Percentiles rank a stretch among this genome's conserved stretches.
These are phyloP conservation scores for Collichthys lucidus DNA, from an alignment of 2,113 vertebrate species.

Conservation along the genomic window DNA sequence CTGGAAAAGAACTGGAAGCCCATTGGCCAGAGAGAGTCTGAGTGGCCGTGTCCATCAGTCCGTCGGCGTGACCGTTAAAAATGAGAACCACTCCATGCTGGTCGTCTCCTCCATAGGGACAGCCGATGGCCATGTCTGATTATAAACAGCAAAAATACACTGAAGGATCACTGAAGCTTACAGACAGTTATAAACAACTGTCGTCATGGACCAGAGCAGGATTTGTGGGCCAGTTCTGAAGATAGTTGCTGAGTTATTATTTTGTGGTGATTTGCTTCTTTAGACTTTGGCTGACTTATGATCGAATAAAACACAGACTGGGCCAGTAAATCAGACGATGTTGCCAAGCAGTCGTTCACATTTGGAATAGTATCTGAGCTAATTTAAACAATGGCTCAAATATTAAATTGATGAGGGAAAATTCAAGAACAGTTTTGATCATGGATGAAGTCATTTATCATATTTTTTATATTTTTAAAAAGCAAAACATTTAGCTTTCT, in stretches of 20 bases:
- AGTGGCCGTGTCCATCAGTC: slow-evolving; percentile 84
- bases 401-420: background rate
- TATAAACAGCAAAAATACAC: slow-evolving; percentile 8
- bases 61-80: slow-evolving; percentile 83
- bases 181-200: background rate
- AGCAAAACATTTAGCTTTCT: background rate
- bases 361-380: background rate
- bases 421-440: background rate
- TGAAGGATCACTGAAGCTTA: background rate
- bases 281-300: slow-evolving; percentile 6
- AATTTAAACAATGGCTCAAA: background rate
- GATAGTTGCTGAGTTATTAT: background rate
- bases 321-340: background rate
- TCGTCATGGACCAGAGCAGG: background rate
- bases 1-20: slow-evolving; percentile 82
- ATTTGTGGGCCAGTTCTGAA: background rate
- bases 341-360: background rate
- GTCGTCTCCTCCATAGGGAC: slow-evolving; percentile 88
- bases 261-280: slow-evolving; percentile 11
- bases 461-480: background rate
- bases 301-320: background rate
- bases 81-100: slow-evolving; percentile 90
- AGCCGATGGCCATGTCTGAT: slow-evolving; percentile 89
- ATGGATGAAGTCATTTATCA: background rate
- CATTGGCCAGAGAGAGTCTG: slow-evolving; percentile 89